Base-by-base conservation (phyloP, 2,797 vertebrate species). In the Betta splendens region DNA sequence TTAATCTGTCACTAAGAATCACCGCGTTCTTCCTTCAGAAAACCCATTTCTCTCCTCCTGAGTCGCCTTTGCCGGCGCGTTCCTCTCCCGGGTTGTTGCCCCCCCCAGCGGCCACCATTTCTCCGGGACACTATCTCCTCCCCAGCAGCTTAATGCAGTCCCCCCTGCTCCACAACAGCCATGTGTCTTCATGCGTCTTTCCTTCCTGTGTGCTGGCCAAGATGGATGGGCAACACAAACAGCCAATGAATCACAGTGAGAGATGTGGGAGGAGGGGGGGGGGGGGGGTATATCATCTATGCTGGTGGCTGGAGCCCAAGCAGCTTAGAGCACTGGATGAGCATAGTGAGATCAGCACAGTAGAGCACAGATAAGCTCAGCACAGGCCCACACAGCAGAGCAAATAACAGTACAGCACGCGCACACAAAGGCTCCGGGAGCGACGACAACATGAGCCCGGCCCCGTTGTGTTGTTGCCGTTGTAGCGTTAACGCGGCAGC, bases 231-330 rank as follows among this genome's bases (percentile, higher is more conserved):
- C 86, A 81, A 85, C 67, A 72, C 75, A 86, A 89, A 89, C 83
- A 82, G 83, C 78, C 85, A 73, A 86, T 90, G 88, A 88, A 89
- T 90, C 88, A 90, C 76, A 83, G 81, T 84, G 87, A 90, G 80
- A 64, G 81, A 86, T 89, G 87, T 80, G 83, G 78, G 70, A 80
- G n/a, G n/a, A 59, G 81, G 66, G 71, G 81, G 80, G 80, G 81
- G 79, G 73, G 48, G 75, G 79, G 84, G 77, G 86, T 88, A 86
- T 85, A 88, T 90, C 85, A 89, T 89, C 84, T 79, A 70, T 77
- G 82, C 78, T 82, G 85, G 87, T 87, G 88, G 88, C 87, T 86
- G 83, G 49, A 78, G 77, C 78, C 87, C 82, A 85, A 89, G 87
- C 80, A 68, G 85, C 88, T 91, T 89, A 85, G 64, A 81, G 78